Percentiles rank a stretch among this genome's conserved stretches.
These are phyloP conservation scores for Hypolimnas misippus DNA, from an alignment of 2,888 invertebrate genomes.

Conservation along the genomic window DNA sequence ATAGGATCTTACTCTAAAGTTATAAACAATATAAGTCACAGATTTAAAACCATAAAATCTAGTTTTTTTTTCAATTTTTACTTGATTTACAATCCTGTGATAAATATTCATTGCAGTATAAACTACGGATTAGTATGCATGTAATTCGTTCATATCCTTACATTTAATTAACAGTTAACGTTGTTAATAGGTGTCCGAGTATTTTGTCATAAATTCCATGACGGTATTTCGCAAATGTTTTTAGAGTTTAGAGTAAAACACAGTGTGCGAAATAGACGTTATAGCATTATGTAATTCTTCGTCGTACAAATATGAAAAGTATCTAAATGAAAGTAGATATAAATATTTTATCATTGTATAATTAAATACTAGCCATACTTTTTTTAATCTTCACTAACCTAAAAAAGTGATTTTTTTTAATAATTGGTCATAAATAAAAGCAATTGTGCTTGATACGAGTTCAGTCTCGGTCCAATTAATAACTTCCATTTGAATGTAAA, in stretches of 20 bases:
- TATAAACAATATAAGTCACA: background rate
- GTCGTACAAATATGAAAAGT: no score
- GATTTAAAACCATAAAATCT: background rate
- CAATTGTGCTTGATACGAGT: no score
- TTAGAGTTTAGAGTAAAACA: conserved; percentile 1
- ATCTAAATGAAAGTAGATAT: no score
- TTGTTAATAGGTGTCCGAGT: conserved; percentile 10
- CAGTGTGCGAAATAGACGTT: background rate
- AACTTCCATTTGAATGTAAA: no score
- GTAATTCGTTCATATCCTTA: conserved; percentile 37
- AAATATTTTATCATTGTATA: no score
- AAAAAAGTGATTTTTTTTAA: no score
- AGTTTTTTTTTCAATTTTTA: background rate
- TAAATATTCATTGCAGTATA: conserved; percentile 34
- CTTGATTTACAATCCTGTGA: background rate
- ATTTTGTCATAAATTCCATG: conserved; percentile 20
- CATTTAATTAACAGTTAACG: conserved; percentile 27
- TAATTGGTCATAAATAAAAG: no score
- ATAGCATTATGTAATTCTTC: no score
- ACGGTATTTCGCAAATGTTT: background rate
- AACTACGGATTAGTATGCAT: conserved; percentile 34
- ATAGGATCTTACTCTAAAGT: no score
- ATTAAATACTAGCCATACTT: no score
- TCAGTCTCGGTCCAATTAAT: no score
- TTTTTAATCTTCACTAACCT: no score